Evolutionary conservation across 2,113 vertebrate genomes (phyloP).

Genomic region (Thryonomys swinderianus): DNA sequence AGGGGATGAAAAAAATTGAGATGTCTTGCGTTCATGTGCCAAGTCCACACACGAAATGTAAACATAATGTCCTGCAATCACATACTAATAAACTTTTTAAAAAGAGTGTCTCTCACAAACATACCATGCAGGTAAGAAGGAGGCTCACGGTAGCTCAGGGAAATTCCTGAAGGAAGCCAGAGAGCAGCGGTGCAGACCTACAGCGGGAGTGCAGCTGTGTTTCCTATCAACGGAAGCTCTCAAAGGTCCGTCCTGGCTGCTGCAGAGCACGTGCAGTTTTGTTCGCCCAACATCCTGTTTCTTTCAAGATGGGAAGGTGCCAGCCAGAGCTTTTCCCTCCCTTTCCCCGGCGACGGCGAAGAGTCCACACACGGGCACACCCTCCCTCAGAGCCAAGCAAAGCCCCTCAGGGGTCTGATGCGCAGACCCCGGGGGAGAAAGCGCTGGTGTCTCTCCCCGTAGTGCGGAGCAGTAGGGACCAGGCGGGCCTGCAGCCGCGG

Average conservation of each 20-base stretch:
- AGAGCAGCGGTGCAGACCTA: neutral
- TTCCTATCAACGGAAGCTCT: neutral
- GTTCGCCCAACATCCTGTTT: neutral
- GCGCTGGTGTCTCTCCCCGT: neutral
- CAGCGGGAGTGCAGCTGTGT: fast-evolving
- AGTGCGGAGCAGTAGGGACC: neutral
- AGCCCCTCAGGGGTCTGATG: neutral
- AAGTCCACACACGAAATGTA: neutral
- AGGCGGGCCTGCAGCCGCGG: neutral
- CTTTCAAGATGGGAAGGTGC: neutral
- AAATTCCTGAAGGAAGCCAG: neutral
- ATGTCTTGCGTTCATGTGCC: neutral
- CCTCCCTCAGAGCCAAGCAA: neutral
- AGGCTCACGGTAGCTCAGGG: neutral
- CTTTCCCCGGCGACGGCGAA: neutral
- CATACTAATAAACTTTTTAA: neutral
- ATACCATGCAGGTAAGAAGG: neutral
- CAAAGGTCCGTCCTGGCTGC: neutral
- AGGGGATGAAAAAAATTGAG: neutral
- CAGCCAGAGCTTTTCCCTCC: neutral
- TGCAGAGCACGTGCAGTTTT: neutral
- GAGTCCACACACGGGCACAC: too few relatives aligned
- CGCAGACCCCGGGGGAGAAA: neutral
- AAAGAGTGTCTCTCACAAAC: neutral
- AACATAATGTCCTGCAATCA: neutral